A percentile compares a stretch with the other conserved stretches of the same genome.
phyloP scores from a whole-genome alignment of 2,888 invertebrate genomes.

The Drosophila colorata region DNA sequence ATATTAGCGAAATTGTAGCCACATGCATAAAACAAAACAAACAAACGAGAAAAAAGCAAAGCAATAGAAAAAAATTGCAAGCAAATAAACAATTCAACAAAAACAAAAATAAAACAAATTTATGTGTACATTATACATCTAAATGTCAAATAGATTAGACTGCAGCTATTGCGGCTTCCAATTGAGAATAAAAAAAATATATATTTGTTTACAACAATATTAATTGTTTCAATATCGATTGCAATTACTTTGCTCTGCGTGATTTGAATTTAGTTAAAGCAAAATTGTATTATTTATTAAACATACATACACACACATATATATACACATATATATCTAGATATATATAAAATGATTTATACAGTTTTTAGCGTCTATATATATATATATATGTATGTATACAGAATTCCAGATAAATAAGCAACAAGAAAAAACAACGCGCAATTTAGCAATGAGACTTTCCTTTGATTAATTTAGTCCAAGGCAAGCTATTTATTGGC shows the following conservation, averaged over 20 bases:
- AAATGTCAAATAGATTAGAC: constrained; percentile 48
- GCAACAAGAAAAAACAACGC: constrained; percentile 58
- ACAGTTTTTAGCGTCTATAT: constrained; percentile 38
- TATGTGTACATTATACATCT: constrained; percentile 42
- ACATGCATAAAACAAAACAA: constrained; percentile 8
- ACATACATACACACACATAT: constrained; percentile 10
- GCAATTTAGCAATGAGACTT: constrained; percentile 76
- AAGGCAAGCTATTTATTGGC: constrained; percentile 43
- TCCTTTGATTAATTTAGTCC: constrained; percentile 64
- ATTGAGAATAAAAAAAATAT: constrained; percentile 26
- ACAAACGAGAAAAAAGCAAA: constrained; percentile 9
- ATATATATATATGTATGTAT: constrained; percentile 25
- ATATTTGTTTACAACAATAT: constrained; percentile 29
- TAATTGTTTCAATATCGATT: constrained; percentile 14
- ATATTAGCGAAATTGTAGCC: constrained; percentile 60
- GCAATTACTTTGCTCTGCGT: constrained; percentile 55
- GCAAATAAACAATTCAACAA: constrained; percentile 49
- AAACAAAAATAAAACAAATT: constrained; percentile 12
- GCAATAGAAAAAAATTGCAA: constrained; percentile 46
- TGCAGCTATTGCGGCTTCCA: constrained; percentile 48
- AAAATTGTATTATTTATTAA: constrained; percentile 67
- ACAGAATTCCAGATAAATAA: constrained; percentile 65
- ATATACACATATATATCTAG: constrained; percentile 10
- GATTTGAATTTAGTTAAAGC: constrained; percentile 59
- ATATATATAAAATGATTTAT: constrained; percentile 46